Evolutionary conservation across 2,888 invertebrate species (phyloP).

Genomic region (Ceraclea dissimilis): DNA sequence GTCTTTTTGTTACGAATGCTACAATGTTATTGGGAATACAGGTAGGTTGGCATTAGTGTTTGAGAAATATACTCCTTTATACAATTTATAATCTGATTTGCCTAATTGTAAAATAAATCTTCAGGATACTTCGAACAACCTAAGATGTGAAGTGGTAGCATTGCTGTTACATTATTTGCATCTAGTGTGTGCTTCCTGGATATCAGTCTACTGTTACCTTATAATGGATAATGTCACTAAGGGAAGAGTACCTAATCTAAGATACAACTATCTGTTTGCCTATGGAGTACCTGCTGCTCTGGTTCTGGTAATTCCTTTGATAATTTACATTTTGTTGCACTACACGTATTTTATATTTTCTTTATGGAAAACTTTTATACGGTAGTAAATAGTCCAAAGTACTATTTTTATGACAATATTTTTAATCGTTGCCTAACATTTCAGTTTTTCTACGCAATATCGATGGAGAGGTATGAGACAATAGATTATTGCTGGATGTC

Average conservation of each 20-base stretch:
- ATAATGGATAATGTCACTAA: conserved; percentile 49
- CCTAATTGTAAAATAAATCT: too few species aligned
- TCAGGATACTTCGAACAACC: conserved; percentile 55
- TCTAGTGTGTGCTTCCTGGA: conserved; percentile 62
- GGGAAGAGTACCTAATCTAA: conserved; percentile 42
- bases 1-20: conserved; percentile 52
- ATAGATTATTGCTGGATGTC: conserved; percentile 72
- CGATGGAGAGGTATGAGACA: conserved; percentile 64
- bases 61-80: too few species aligned
- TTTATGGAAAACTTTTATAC: too few species aligned
- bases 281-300: conserved; percentile 57
- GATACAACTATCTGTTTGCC: conserved; percentile 52
- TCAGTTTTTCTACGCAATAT: conserved; percentile 58
- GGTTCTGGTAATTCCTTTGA: conserved; percentile 64
- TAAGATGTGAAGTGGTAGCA: conserved; percentile 60
- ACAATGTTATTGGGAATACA: conserved; percentile 60
- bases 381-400: too few species aligned
- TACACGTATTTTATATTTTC: background rate
- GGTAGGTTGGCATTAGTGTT: conserved; percentile 37
- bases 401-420: background rate
- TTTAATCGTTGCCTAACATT: too few species aligned
- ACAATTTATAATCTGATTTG: too few species aligned
- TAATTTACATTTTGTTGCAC: too few species aligned
- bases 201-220: conserved; percentile 58
- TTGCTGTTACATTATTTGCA: conserved; percentile 63